Evolutionary conservation across 1,140 invertebrate genomes (phyloP).

Genomic region (Eumeta japonica): DNA sequence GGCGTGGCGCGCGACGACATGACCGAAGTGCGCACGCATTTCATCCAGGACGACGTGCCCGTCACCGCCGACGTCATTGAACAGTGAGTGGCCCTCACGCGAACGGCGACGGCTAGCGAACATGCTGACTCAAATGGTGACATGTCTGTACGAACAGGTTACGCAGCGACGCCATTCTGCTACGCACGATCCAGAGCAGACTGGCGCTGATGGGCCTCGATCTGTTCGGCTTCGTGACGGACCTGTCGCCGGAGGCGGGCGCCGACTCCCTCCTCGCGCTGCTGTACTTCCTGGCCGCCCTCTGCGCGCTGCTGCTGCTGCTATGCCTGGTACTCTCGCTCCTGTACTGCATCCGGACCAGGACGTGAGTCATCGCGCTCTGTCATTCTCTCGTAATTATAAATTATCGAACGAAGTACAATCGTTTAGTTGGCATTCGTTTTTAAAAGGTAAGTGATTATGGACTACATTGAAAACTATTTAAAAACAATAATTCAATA

Average conservation of each 20-base stretch:
- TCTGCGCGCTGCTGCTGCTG: conserved; percentile 48
- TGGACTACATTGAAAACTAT: too few species aligned
- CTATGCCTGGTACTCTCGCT: conserved; percentile 50
- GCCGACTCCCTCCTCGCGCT: conserved; percentile 29
- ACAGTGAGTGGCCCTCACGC: conserved; percentile 22
- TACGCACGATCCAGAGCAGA: conserved; percentile 36
- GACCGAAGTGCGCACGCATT: conserved; percentile 53
- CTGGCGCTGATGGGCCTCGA: conserved; percentile 31
- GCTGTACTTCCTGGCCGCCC: conserved; percentile 51
- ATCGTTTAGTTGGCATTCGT: too few species aligned
- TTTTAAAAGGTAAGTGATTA: too few species aligned
- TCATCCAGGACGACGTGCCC: conserved; percentile 50
- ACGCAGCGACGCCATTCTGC: conserved; percentile 41
- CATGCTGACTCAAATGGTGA: not conserved
- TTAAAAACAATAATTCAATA: too few species aligned
- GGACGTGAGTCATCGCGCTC: conserved; percentile 38
- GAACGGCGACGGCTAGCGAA: not conserved
- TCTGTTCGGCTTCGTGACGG: conserved; percentile 46
- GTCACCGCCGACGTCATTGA: conserved; percentile 42
- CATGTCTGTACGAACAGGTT: conserved; percentile 17
- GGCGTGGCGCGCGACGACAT: conserved; percentile 29
- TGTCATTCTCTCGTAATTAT: conserved; percentile 3
- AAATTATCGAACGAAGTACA: too few species aligned
- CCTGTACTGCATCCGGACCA: conserved; percentile 53
- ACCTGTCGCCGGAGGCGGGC: conserved; percentile 14